Percentiles rank a stretch among this genome's conserved stretches.
phyloP scores from a whole-genome alignment of 2,797 vertebrate genomes.

The Sebastes steindachneri region DNA sequence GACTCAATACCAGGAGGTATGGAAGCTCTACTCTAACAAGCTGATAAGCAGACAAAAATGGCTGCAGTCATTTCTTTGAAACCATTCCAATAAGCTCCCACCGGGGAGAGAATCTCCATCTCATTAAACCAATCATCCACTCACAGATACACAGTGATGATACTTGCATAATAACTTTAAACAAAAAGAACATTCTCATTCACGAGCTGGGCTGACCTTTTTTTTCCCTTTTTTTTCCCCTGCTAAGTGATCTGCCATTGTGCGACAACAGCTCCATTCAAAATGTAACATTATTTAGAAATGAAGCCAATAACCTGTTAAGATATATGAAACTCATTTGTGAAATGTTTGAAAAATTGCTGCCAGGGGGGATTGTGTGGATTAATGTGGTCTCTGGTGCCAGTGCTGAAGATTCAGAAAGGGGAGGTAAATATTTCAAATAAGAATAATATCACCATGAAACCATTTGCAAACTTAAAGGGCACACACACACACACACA shows the following conservation, averaged over 20 bases:
- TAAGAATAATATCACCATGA: constrained; percentile 68
- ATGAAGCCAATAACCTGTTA: constrained; percentile 73
- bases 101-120: constrained; percentile 39
- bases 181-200: constrained; percentile 56
- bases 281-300: constrained; percentile 72
- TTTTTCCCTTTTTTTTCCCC: constrained; percentile 4
- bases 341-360: constrained; percentile 75
- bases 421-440: constrained; percentile 74
- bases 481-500: constrained; percentile 23
- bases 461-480: constrained; percentile 77
- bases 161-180: constrained; percentile 70
- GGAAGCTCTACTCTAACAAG: constrained; percentile 35
- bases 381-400: constrained; percentile 64
- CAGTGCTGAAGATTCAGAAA: constrained; percentile 54
- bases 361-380: constrained; percentile 54
- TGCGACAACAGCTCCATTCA: constrained; percentile 41
- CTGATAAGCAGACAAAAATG: constrained; percentile 66
- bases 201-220: constrained; percentile 14
- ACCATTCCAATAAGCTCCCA: constrained; percentile 55
- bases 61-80: constrained; percentile 45
- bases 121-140: constrained; percentile 65
- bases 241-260: constrained; percentile 64
- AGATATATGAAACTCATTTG: constrained; percentile 70
- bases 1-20: not conserved
- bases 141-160: constrained; percentile 57